Conservation (phyloP, 1,140 invertebrate species). For the Argopecten irradians region DNA sequence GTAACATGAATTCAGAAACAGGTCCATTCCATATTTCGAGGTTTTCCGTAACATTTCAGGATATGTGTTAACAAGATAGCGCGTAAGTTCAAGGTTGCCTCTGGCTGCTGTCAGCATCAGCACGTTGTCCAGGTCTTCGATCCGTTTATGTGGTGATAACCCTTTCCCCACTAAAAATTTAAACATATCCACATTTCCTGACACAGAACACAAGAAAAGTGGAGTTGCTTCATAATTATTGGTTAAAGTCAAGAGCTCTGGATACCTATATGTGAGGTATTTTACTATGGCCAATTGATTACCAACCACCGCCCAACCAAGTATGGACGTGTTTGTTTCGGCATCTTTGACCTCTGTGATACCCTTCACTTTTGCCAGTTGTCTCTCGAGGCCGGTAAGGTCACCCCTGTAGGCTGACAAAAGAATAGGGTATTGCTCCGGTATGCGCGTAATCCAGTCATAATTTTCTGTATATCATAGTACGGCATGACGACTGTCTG, state of each 20-base stretch:
- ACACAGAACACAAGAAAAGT: background rate
- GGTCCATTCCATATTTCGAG: background rate
- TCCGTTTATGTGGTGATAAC: background rate
- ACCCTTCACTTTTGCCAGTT: background rate
- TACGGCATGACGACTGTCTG: background rate
- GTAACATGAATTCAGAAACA: background rate
- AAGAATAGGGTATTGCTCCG: background rate
- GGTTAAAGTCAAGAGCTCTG: background rate
- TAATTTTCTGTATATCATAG: background rate
- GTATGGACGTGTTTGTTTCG: background rate
- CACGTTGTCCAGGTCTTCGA: background rate
- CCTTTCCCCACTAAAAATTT: background rate
- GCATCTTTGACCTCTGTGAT: background rate
- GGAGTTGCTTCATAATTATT: background rate
- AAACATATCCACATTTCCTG: background rate
- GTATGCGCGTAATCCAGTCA: background rate
- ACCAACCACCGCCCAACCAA: background rate
- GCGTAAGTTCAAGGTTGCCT: background rate
- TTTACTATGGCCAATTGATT: background rate
- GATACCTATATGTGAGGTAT: background rate
- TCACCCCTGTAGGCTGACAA: background rate
- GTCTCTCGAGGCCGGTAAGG: background rate
- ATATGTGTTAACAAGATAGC: background rate
- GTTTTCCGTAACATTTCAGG: constrained; percentile 15
- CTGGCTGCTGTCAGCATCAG: background rate